Evolutionary conservation across 2,888 invertebrate genomes (phyloP), one percentile per base, ranked within the genome.

Genomic region (Zygothrica quintamaculata): DNA sequence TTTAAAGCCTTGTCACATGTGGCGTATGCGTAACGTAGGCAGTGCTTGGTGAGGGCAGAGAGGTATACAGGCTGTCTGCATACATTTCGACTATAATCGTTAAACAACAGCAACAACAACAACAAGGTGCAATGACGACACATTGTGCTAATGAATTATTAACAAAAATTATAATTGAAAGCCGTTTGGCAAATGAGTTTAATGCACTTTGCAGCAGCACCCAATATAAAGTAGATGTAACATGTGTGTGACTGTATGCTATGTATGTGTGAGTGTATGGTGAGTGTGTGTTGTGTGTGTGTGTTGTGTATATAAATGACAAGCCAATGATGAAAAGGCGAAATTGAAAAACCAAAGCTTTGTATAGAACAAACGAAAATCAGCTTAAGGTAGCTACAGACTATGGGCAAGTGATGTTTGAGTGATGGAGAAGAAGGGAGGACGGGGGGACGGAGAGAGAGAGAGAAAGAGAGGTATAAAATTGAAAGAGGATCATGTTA

Each of bases 111-210:
- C 61, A 67, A 29, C 43, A 48, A 13, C 39, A 36, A 25, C 11
- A 43, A 16, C 31, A 55, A 34, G 29, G 16, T 52, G 55, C 25
- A 25, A 43, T 43, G 71, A 60, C 73, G 47, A 65, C 86, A 85
- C 81, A 88, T 88, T 88, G 70, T 72, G 78, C 88, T 88, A 89
- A 89, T 88, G 81, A 89, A 89, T 77, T 88, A 87, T 89, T 88
- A 84, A 88, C 79, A 75, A 84, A 80, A 89, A 85, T 86, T 88
- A 87, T 89, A 89, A 89, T 89, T 89, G 89, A 89, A 88, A 89
- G 86, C 88, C 80, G 86, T 80, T 80, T 65, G 68, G 52, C 77
- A 80, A 81, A 86, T 77, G 84, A 84, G 86, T 86, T 84, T 84
- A 79, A 86, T 81, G 86, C 81, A 81, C 84, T 65, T 58, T 58